A percentile compares a stretch with the other conserved stretches of the same genome.
phyloP scores from a whole-genome alignment of 2,888 invertebrate genomes.

The Kuschelorhynchus macadamiae region DNA sequence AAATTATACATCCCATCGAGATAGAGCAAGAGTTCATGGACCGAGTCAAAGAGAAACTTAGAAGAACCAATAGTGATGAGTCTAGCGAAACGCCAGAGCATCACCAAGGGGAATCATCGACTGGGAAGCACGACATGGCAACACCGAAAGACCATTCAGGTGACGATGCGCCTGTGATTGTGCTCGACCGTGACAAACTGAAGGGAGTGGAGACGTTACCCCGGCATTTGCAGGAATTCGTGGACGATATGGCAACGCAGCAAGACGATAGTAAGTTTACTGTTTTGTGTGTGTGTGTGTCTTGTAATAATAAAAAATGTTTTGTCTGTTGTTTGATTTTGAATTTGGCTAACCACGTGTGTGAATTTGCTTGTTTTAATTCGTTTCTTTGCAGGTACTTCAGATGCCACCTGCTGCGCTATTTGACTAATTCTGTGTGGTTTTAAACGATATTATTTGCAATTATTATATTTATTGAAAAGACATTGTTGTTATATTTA shows the following conservation, averaged over 20 bases:
- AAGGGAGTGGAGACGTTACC: conserved; percentile 79
- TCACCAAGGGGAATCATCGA: neutral
- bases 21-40: conserved; percentile 85
- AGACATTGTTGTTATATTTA: no score
- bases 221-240: conserved; percentile 84
- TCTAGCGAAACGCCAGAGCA: conserved; percentile 28
- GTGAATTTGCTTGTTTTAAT: neutral
- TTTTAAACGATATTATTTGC: no score
- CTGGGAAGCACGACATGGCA: conserved; percentile 20
- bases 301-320: neutral
- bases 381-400: no score
- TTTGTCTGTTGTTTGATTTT: neutral
- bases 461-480: no score
- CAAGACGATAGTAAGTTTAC: conserved; percentile 41
- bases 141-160: neutral
- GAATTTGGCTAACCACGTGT: neutral
- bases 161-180: conserved; percentile 65
- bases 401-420: no score
- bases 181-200: conserved; percentile 78
- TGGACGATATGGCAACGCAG: conserved; percentile 66
- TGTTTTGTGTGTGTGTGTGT: conserved; percentile 2
- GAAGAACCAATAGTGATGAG: conserved; percentile 64
- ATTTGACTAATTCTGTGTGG: no score
- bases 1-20: conserved; percentile 69
- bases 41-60: conserved; percentile 80